These are phyloP conservation scores for Celastrina argiolus DNA, from an alignment of 2,888 invertebrate genomes.

Conservation along the genomic window DNA sequence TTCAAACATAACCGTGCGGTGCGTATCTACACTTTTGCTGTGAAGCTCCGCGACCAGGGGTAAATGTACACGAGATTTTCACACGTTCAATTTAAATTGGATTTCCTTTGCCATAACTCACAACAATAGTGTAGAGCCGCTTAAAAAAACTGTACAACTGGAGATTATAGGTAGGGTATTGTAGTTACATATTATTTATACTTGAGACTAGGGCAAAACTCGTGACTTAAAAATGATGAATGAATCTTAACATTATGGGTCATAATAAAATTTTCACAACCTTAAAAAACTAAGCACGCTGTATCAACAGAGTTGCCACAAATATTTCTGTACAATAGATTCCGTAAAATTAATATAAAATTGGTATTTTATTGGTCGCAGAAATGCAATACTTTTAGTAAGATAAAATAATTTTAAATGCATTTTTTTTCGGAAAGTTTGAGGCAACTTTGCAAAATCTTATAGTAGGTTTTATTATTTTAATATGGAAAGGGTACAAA, in stretches of 20 bases:
- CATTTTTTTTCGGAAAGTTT: neutral
- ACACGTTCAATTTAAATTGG: neutral
- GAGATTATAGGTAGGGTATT: neutral
- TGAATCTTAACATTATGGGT: neutral
- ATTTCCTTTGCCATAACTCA: neutral
- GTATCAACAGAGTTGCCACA: neutral
- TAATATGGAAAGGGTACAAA: slow-evolving; percentile 36
- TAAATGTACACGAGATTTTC: neutral
- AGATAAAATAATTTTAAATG: neutral
- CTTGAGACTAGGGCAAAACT: slow-evolving; percentile 26
- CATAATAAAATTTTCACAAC: neutral
- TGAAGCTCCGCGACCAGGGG: neutral
- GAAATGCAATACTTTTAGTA: neutral
- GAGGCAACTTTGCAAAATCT: slow-evolving; percentile 2
- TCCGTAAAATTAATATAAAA: neutral
- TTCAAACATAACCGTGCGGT: slow-evolving; percentile 37
- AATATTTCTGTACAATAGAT: neutral
- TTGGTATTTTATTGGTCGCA: neutral
- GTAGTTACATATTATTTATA: no score
- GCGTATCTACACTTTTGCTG: neutral
- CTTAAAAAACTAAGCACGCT: slow-evolving; percentile 1
- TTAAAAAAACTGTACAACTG: neutral
- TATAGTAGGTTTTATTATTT: neutral
- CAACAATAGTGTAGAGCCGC: neutral
- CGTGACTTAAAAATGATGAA: neutral